These are phyloP conservation scores for Alsophila aescularia DNA, from an alignment of 2,888 invertebrate genomes.

Conservation along the genomic window DNA sequence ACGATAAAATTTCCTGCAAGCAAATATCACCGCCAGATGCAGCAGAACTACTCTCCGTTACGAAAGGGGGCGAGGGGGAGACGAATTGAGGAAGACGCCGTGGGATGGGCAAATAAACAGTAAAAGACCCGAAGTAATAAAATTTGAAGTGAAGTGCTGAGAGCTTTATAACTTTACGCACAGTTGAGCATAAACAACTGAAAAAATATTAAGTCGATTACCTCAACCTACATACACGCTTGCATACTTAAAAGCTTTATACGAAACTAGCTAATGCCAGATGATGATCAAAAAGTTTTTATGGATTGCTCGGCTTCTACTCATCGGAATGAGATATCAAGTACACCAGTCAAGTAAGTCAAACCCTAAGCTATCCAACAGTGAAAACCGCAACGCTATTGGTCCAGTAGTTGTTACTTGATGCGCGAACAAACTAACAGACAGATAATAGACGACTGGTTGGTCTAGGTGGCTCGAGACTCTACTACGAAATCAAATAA, in stretches of 20 bases:
- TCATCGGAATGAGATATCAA: no score
- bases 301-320: no score
- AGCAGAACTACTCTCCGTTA: constrained; percentile 45
- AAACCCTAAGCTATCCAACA: no score
- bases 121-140: constrained; percentile 29
- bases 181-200: constrained; percentile 23
- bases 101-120: constrained; percentile 28
- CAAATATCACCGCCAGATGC: constrained; percentile 54
- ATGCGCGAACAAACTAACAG: no score
- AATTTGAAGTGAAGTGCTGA: constrained; percentile 31
- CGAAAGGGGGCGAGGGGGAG: constrained; percentile 37
- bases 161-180: constrained; percentile 27
- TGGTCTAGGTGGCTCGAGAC: no score
- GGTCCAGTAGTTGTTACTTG: no score
- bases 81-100: constrained; percentile 26
- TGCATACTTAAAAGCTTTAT: constrained; percentile 19
- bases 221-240: constrained; percentile 24
- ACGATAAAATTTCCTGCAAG: constrained; percentile 27
- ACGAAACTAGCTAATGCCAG: no score
- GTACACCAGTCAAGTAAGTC: no score
- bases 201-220: constrained; percentile 25
- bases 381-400: no score
- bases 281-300: no score
- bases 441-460: no score
- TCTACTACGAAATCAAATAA: no score